A percentile compares a stretch with the other conserved stretches of the same genome.
These are phyloP conservation scores for Pristis pectinata DNA, from an alignment of 2,797 vertebrate species.

Conservation along the genomic window DNA sequence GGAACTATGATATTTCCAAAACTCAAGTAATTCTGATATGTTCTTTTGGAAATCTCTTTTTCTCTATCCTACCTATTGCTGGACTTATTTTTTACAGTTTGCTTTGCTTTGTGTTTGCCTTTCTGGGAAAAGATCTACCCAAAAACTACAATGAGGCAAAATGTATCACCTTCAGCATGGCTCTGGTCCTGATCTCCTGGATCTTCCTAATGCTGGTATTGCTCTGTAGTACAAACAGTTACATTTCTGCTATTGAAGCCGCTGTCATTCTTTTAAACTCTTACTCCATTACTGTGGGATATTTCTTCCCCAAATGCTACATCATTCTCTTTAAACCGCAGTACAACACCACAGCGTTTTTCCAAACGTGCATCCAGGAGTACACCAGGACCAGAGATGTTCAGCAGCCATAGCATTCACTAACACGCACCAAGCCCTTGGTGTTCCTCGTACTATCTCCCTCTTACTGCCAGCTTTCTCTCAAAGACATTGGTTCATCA, in stretches of 20 bases:
- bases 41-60: slow-evolving; percentile 33
- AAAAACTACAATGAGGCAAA: slow-evolving; percentile 45
- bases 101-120: slow-evolving; percentile 41
- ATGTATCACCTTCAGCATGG: slow-evolving; percentile 20
- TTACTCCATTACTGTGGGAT: slow-evolving; percentile 38
- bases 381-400: slow-evolving; percentile 5
- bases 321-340: slow-evolving; percentile 38
- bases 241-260: slow-evolving; percentile 34
- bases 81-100: slow-evolving; percentile 37
- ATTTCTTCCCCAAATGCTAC: slow-evolving; percentile 40
- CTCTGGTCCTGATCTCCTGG: slow-evolving; percentile 39
- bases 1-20: slow-evolving; percentile 14
- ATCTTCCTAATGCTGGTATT: slow-evolving; percentile 36
- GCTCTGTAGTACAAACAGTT: slow-evolving; percentile 33
- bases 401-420: neutral
- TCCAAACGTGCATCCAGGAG: slow-evolving; percentile 32
- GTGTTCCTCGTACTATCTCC: neutral
- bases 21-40: slow-evolving; percentile 40
- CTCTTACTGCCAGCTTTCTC: slow-evolving; percentile 37
- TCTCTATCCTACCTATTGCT: slow-evolving; percentile 33
- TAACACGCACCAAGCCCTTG: neutral
- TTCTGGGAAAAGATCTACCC: slow-evolving; percentile 41
- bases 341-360: slow-evolving; percentile 22
- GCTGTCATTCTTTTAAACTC: slow-evolving; percentile 35
- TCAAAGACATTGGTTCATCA: slow-evolving; percentile 42